Evolutionary conservation across 2,888 invertebrate species (phyloP), one percentile per base, ranked within the genome.

Genomic region (Alloscopus bannaensis): DNA sequence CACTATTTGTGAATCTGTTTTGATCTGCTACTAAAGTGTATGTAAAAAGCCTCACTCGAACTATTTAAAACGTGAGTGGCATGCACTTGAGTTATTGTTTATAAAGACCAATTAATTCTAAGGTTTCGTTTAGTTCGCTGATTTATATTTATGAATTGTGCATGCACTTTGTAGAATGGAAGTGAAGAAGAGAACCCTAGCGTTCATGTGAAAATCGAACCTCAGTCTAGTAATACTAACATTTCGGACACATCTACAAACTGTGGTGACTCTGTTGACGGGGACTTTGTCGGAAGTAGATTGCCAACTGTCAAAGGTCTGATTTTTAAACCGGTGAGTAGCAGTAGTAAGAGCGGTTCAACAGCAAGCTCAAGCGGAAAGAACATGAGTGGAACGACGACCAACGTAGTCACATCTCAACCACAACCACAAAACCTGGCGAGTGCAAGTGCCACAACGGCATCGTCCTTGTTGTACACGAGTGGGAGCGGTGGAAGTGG

Each of bases 381-480:
- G 22, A 52, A 8, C 45, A 81, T 81, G 81, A 81, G 81, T 73
- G 81, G 81, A 36, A 60, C 81, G 3, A 52, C 71, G n/a, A 36
- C 68, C 26, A 83, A 78, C 68, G 79, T 76, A 42, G 81, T 81
- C 68, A 81, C 83, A 50, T 79, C 81, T 52, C 83, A 84, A 69
- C 77, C 82, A 13, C 81, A 82, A 62, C 83, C 85, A 0, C 81
- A 83, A 60, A 84, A 83, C 78, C 82, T 86, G 70, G 85, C 84
- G 8, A 83, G 83, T 77, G 84, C 85, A 13, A 84, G 84, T 78
- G 84, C 83, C 2, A 76, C 78, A 13, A 70, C 85, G 31, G 84
- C 84, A 8, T 81, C 82, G 6, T 84, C 84, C 3, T 71, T 84
- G 40, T 47, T 86, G 57, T 84, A 83, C 68, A 81, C 82, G 8